Evolutionary conservation across 2,797 vertebrate species (phyloP).

Genomic region (Pyrocephalus nanus): DNA sequence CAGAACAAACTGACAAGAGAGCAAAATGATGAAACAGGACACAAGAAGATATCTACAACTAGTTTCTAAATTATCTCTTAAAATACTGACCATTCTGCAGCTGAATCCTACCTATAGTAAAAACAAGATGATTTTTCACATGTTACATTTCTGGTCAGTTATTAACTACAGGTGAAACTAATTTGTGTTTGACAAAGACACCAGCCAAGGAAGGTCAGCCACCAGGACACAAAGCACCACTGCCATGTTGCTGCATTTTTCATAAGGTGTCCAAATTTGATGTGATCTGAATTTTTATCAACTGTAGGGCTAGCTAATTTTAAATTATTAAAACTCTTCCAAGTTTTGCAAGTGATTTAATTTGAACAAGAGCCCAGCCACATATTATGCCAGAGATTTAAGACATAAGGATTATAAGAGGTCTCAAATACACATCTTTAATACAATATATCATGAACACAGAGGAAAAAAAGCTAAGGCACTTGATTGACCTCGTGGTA

Average conservation of each 20-base stretch:
- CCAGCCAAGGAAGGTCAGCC: not conserved
- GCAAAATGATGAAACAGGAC: not conserved
- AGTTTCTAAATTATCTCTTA: not conserved
- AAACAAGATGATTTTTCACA: not conserved
- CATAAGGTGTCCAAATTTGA: not conserved
- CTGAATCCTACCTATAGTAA: not conserved
- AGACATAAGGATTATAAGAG: not conserved
- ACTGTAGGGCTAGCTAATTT: not conserved
- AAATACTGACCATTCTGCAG: not conserved
- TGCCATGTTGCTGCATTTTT: not conserved
- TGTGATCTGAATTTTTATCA: slow-evolving; percentile 25
- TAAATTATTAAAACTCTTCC: not conserved
- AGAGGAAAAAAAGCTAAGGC: not conserved
- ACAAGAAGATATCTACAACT: not conserved
- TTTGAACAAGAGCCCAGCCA: not conserved
- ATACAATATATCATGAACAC: not conserved
- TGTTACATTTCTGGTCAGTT: not conserved
- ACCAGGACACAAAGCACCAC: not conserved
- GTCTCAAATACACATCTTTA: not conserved
- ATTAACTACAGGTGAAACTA: not conserved
- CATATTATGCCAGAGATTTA: not conserved
- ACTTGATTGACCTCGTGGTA: not conserved
- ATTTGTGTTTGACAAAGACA: not conserved
- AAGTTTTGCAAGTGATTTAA: not conserved
- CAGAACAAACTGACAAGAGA: not conserved